Percentiles rank a stretch among this genome's conserved stretches.
Evolutionary conservation across 2,888 invertebrate species (phyloP).

Genomic region (Hypolimnas misippus): DNA sequence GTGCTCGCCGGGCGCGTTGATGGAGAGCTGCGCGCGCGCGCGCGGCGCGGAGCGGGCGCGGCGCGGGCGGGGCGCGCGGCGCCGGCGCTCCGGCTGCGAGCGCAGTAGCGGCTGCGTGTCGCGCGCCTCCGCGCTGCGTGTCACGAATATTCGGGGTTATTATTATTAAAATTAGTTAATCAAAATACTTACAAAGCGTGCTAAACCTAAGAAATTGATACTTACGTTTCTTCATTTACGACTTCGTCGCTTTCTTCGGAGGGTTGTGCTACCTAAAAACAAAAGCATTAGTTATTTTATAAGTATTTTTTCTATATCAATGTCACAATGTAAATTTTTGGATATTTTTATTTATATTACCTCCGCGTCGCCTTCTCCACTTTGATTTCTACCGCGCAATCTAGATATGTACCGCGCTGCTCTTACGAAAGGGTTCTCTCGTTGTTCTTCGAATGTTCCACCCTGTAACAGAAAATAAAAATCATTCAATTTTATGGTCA

Average conservation of each 20-base stretch:
- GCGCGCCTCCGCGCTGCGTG: constrained; percentile 36
- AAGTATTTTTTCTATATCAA: neutral
- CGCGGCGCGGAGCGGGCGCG: constrained; percentile 41
- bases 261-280: constrained; percentile 51
- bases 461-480: constrained; percentile 56
- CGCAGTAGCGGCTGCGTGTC: constrained; percentile 51
- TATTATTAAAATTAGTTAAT: neutral
- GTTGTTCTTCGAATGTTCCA: constrained; percentile 87
- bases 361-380: neutral
- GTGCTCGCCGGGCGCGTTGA: constrained; percentile 59
- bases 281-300: constrained; percentile 31
- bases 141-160: no score
- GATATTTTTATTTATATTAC: neutral
- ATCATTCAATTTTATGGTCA: no score
- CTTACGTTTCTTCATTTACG: constrained; percentile 55
- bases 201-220: no score
- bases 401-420: constrained; percentile 73
- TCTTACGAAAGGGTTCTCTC: constrained; percentile 85
- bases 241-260: constrained; percentile 48
- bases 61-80: constrained; percentile 42
- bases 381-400: constrained; percentile 45
- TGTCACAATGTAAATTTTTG: neutral
- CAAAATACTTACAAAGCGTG: no score
- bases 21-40: constrained; percentile 54
- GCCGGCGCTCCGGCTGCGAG: constrained; percentile 47